Evolutionary conservation across 2,113 vertebrate genomes (phyloP).

Genomic region (Plecotus auritus): DNA sequence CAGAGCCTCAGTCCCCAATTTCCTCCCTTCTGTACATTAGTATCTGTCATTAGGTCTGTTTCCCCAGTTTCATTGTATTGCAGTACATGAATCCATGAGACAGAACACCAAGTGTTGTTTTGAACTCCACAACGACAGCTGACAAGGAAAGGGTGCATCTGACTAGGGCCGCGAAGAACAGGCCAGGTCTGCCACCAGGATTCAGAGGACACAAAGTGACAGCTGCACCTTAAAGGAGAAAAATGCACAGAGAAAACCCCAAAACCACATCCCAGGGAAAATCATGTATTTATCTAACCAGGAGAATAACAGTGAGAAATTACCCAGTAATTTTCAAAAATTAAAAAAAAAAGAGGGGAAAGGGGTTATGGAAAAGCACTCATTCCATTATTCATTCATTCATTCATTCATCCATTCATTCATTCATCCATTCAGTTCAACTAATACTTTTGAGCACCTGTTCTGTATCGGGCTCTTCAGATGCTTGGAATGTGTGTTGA

Average conservation of each 20-base stretch:
- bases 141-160: not conserved
- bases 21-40: not conserved
- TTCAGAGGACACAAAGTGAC: not conserved
- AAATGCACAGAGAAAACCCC: not conserved
- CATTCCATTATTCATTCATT: not conserved
- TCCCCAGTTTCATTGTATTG: not conserved
- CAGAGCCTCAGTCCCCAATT: not conserved
- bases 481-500: accelerated
- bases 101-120: not conserved
- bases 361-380: not conserved
- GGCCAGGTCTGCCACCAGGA: not conserved
- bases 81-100: not conserved
- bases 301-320: not conserved
- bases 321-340: not conserved
- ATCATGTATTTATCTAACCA: not conserved
- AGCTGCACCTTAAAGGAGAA: not conserved
- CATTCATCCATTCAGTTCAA: not conserved
- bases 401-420: not conserved
- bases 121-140: not conserved
- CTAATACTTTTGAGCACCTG: not conserved
- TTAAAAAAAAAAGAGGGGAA: not conserved
- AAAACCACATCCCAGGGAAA: not conserved
- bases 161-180: not conserved
- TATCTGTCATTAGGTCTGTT: not conserved
- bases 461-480: not conserved